These are phyloP conservation scores for Myanophis thanlyinensis DNA, from an alignment of 2,113 vertebrate species.

Conservation along the genomic window DNA sequence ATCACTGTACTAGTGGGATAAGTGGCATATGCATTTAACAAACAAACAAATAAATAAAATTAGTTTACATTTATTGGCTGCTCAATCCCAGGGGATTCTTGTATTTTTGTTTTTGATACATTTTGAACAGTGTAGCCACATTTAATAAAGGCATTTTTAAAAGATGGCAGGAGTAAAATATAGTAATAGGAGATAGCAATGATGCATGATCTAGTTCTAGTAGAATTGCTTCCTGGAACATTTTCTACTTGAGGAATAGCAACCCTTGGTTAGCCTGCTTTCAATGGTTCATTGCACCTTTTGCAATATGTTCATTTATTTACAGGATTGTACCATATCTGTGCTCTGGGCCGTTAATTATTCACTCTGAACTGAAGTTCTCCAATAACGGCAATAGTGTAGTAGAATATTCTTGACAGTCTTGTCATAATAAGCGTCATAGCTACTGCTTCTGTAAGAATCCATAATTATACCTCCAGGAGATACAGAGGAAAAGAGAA, in stretches of 20 bases:
- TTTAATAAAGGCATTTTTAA: not conserved
- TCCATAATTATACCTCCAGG: not conserved
- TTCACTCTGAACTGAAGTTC: not conserved
- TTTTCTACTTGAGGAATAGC: not conserved
- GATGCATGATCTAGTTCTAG: not conserved
- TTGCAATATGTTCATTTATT: constrained; percentile 2
- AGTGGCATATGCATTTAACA: not conserved
- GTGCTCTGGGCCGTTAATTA: not conserved
- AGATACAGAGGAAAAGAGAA: not conserved
- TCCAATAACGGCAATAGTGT: not conserved
- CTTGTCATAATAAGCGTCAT: not conserved
- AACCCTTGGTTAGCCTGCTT: not conserved
- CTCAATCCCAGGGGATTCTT: not conserved
- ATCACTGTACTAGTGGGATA: not conserved
- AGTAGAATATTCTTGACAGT: not conserved
- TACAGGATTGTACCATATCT: not conserved
- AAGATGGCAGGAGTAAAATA: not conserved
- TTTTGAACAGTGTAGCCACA: not conserved
- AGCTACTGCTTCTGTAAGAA: not conserved
- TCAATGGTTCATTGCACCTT: not conserved
- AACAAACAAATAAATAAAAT: not conserved
- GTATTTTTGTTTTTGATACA: not conserved
- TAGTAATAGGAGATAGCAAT: not conserved
- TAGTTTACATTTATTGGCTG: not conserved
- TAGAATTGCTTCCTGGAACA: not conserved